Evolutionary conservation across 1,140 invertebrate species (phyloP).

Genomic region (Cydia amplana): DNA sequence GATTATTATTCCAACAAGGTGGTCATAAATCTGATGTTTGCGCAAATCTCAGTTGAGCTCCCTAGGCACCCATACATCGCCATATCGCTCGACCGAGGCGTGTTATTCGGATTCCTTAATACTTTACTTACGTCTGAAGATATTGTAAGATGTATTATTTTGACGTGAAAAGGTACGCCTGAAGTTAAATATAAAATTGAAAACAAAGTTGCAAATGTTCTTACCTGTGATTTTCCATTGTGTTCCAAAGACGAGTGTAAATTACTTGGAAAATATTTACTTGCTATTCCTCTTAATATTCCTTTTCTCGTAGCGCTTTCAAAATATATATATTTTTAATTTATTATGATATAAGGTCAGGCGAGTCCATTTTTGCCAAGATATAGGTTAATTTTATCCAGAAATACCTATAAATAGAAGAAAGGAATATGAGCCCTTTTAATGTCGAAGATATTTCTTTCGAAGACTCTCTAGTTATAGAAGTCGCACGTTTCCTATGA

Average conservation of each 20-base stretch:
- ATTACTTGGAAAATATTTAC: too few species aligned
- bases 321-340: too few species aligned
- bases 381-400: background rate
- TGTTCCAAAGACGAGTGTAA: too few species aligned
- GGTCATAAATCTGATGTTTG: slow-evolving; percentile 69
- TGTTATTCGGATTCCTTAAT: slow-evolving; percentile 26
- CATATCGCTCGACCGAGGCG: slow-evolving; percentile 49
- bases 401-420: background rate
- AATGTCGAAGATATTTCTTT: background rate
- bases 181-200: background rate
- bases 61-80: slow-evolving; percentile 68
- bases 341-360: background rate
- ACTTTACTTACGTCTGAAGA: slow-evolving; percentile 8
- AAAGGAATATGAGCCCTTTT: background rate
- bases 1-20: slow-evolving; percentile 63
- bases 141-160: slow-evolving; percentile 3
- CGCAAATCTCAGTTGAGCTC: slow-evolving; percentile 64
- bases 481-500: too few species aligned
- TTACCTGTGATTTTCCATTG: background rate
- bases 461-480: too few species aligned
- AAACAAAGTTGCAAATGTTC: background rate
- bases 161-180: background rate
- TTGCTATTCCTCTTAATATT: too few species aligned
- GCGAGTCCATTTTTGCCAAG: background rate
- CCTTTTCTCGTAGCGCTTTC: too few species aligned